Evolutionary conservation across 1,140 invertebrate species (phyloP).

Genomic region (Orchesella cincta): DNA sequence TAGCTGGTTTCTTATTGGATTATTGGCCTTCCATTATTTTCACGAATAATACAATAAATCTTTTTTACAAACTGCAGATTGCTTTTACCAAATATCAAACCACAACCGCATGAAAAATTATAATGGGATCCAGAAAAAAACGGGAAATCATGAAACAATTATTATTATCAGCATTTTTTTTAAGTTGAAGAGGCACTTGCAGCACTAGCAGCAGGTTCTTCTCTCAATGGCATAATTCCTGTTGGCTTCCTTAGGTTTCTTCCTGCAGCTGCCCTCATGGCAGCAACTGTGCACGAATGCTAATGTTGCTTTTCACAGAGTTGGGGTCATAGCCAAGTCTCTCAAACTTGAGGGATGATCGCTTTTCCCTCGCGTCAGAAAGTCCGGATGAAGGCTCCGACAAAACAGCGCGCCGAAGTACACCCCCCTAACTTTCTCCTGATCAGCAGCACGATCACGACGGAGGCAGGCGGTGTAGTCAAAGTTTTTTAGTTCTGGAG

Average conservation of each 20-base stretch:
- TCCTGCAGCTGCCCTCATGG: constrained; percentile 40
- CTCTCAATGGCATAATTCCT: background rate
- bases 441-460: background rate
- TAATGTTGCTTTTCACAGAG: constrained; percentile 13
- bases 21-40: too few relatives aligned
- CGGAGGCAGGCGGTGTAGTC: constrained; percentile 21
- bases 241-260: background rate
- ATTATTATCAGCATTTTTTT: background rate
- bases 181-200: background rate
- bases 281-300: constrained; percentile 41
- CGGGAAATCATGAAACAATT: background rate
- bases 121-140: background rate
- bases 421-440: background rate
- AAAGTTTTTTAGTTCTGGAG: background rate
- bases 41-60: background rate
- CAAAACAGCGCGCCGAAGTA: background rate
- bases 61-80: background rate
- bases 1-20: too few relatives aligned
- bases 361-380: background rate
- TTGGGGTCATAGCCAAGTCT: background rate
- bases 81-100: background rate
- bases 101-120: background rate
- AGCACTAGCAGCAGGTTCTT: background rate
- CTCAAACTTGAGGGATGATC: background rate
- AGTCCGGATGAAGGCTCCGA: background rate